A percentile compares a stretch with the other conserved stretches of the same genome.
Conservation (phyloP, 2,797 vertebrate genomes). For the Corythornis leucogaster region DNA sequence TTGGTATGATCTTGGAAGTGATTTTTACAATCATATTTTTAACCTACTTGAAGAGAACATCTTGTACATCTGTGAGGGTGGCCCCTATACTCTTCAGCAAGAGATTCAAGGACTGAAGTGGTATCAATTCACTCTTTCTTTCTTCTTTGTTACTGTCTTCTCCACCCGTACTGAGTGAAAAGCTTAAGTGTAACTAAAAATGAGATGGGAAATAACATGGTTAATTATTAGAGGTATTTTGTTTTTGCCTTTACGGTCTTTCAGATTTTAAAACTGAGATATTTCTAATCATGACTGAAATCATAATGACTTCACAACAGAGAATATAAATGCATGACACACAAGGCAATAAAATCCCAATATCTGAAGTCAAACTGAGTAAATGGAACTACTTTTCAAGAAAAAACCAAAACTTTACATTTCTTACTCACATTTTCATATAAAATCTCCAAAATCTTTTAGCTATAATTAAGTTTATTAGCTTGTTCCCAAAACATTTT, state of each 20-base stretch:
- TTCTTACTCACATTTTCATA: not conserved
- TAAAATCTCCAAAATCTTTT: not conserved
- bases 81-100: slow-evolving; percentile 96
- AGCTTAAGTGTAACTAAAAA: slow-evolving; percentile 93
- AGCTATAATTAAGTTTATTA: not conserved
- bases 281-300: not conserved
- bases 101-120: slow-evolving; percentile 90
- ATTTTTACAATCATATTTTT: not conserved
- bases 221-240: not conserved
- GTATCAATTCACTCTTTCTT: slow-evolving; percentile 85
- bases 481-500: not conserved
- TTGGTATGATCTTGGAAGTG: not conserved
- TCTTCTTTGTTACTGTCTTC: slow-evolving; percentile 89
- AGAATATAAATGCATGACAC: not conserved
- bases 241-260: not conserved
- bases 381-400: not conserved
- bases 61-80: slow-evolving; percentile 95
- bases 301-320: not conserved
- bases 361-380: not conserved
- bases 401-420: not conserved
- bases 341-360: not conserved
- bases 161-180: slow-evolving; percentile 91
- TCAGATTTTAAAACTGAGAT: not conserved
- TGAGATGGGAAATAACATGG: not conserved
- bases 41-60: slow-evolving; percentile 95